Evolutionary conservation across 1,140 invertebrate genomes (phyloP), one percentile per base, ranked within the genome.

Genomic region (Steinernema khuongi): DNA sequence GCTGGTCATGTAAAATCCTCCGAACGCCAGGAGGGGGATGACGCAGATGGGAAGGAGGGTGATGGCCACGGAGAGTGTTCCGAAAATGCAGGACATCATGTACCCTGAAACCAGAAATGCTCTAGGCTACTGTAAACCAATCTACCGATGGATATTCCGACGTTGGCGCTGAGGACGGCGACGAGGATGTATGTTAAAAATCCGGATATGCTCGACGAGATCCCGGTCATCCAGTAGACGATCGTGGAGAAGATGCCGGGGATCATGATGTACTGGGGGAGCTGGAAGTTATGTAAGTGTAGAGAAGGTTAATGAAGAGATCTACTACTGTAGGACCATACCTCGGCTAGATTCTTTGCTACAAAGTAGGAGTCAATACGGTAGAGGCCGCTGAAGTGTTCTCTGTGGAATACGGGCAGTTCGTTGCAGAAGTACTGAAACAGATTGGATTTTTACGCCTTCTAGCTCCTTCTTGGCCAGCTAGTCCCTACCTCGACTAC

Each of bases 11-110:
- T 96, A 97, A 87, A 96, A 97, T 81, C 22, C 81, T 68, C 94
- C 94, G 85, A 97, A 97, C 11, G 97, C 86, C 85, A 97, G 88
- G 84, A 97, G 91, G 0, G 94, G 94, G 74, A 96, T 93, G 67
- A 96, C 90, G 26, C 96, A 88, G 1, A 94, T 92, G 18, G 94
- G 93, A 1, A 93, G 92, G 68, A 97, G 88, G 0, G 93, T 92
- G 4, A 96, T 86, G 0, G 94, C 93, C 88, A 94, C 91, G 31
- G 91, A 91, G 1, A 93, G 89, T 69, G 89, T 91, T 29, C 88
- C 90, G 79, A 92, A 91, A 0, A 91, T 87, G 79, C 93, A 93
- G 0, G 94, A 96, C 80, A 96, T 91, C 50, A 96, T 86, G 83
- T 95, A 96, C 73, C 93, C 92, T 94, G 85, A 0, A 82, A 81